Evolutionary conservation across 2,888 invertebrate species (phyloP), one percentile per base, ranked within the genome.

Genomic region (Digitonthophagus gazella): DNA sequence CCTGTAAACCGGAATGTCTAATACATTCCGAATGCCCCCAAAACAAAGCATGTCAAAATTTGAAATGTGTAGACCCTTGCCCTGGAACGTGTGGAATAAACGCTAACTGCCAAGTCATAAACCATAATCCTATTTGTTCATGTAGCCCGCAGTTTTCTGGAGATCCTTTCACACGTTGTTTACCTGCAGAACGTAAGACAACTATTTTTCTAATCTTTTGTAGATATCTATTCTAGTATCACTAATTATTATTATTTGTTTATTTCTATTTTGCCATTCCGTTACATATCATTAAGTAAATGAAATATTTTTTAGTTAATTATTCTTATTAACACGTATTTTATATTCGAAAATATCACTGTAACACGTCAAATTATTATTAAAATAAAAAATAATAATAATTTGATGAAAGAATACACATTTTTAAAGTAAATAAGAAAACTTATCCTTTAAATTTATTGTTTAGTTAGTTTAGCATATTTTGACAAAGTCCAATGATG

Each of bases 41-140:
- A 78, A 86, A 88, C 77, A 85, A 85, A 75, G 87, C 89, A 15
- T 89, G 89, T 74, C 81, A 86, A 55, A 85, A 86, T 75, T 87
- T 88, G 75, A 89, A 89, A 79, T 91, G 91, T 76, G 81, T 80
- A 5, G 88, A 91, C 82, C 90, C 90, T 58, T 91, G 90, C 75
- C 85, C 87, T 28, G 88, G 88, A 72, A 86, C 85, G n/a, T 90
- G 90, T 75, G 90, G 90, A 28, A 77, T 85, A 15, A 87, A 87
- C 78, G 89, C 90, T 55, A 83, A 87, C 72, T 91, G 91, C 78
- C 86, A 87, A 80, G 89, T 89, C 14, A 87, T 89, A 54, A 89
- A 88, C 75, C 91, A 91, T 78, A 88, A 89, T 77, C 88, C 90
- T 1, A 89, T 90, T 67, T 91, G 91, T 79, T 87, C 86, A 72